Evolutionary conservation across 2,888 invertebrate genomes (phyloP), one percentile per base, ranked within the genome.

Genomic region (Chouioia cunea): DNA sequence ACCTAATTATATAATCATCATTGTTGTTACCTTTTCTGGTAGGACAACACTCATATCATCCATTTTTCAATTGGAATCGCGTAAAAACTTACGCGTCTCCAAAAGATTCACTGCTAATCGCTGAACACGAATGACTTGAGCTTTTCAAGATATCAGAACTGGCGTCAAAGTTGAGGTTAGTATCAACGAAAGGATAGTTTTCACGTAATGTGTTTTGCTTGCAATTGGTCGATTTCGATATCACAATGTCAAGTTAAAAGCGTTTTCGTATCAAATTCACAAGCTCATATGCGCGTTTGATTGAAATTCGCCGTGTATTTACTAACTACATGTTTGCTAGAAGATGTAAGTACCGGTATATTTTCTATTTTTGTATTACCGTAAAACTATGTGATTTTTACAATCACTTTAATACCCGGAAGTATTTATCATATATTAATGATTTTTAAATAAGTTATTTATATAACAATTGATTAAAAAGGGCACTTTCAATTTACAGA

Each of bases 41-140:
- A 93, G 85, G 83, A 91, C 88, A 76, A 94, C 91, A 73, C 94
- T 93, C 80, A 94, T 92, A 87, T 93, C 94, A 88, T 94, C 94
- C 94, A 95, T 94, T 83, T 69, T 78, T 54, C 47, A 57, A 50
- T 64, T 46, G 64, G 67, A 58, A 60, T 68, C 70, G 63, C 56
- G 66, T 50, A 50, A 18, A 46, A 27, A 14, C 14, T 18, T 52
- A 48, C 50, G 53, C 56, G 27, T 52, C 18, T 48, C 47, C 52
- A 44, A 53, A 64, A 58, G 46, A 44, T 16, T 56, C 20, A 50
- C 8, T 58, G 18, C 48, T 48, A 4, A 16, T 63, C 23, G 46
- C 54, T 16, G 54, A 57, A 53, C 48, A 69, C 68, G 80, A 79
- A 83, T 83, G 83, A 83, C 83, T 83, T 77, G 79, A 80, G 76